Evolutionary conservation across 2,888 invertebrate genomes (phyloP).

Genomic region (Hecatera dysodea): DNA sequence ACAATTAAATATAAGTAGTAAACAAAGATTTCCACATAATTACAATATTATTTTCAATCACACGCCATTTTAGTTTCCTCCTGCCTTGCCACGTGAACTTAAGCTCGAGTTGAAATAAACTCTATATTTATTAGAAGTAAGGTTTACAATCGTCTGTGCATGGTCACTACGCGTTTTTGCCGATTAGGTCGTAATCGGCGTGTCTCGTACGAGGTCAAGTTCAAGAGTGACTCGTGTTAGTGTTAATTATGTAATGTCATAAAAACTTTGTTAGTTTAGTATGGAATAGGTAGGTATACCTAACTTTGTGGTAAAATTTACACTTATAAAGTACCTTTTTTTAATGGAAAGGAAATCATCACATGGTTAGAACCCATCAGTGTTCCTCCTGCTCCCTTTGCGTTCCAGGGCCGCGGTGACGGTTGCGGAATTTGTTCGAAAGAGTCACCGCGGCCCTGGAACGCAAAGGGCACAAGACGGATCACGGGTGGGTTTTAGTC

Average conservation of each 20-base stretch:
- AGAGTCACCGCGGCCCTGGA: no score
- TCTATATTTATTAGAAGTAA: rapidly evolving
- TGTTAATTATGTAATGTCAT: neutral
- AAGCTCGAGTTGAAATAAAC: neutral
- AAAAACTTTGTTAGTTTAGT: neutral
- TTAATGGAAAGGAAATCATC: no score
- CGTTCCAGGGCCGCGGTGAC: no score
- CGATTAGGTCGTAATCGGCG: conserved; percentile 14
- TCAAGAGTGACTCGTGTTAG: conserved; percentile 26
- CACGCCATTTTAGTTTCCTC: neutral
- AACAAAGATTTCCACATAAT: no score
- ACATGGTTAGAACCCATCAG: no score
- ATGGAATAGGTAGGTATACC: no score
- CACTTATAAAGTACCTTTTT: no score
- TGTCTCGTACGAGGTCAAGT: conserved; percentile 23
- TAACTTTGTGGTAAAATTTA: no score
- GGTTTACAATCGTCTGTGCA: conserved; percentile 6
- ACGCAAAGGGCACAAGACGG: no score
- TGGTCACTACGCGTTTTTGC: neutral
- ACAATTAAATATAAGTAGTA: neutral
- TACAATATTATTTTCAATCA: neutral
- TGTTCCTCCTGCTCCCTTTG: no score
- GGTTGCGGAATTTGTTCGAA: no score
- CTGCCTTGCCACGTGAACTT: conserved; percentile 11
- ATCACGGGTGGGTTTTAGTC: no score